phyloP scores from a whole-genome alignment of 2,888 invertebrate genomes.

The Oxytorus armatus region DNA sequence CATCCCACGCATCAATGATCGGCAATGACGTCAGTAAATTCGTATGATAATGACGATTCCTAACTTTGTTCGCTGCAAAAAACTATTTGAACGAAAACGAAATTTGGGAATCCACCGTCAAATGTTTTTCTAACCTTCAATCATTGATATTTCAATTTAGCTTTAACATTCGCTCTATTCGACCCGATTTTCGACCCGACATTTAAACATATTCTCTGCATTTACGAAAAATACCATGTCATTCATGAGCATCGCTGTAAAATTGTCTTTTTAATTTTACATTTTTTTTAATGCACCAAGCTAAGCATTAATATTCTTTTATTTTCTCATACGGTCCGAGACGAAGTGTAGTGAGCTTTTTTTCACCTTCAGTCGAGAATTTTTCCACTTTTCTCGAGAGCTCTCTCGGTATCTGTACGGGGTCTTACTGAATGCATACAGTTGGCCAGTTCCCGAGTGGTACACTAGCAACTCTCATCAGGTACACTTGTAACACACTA shows the following conservation, averaged over 20 bases:
- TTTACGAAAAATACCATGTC: no score
- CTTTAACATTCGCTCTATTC: background rate
- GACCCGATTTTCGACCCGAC: background rate
- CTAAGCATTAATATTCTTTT: background rate
- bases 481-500: constrained; percentile 47
- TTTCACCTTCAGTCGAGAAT: constrained; percentile 46
- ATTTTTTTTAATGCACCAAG: background rate
- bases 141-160: background rate
- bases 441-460: constrained; percentile 7
- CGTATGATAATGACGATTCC: background rate
- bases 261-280: background rate
- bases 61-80: background rate
- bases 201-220: no score
- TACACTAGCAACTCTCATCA: constrained; percentile 57
- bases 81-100: background rate
- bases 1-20: constrained; percentile 34
- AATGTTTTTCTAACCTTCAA: background rate
- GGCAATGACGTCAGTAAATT: constrained; percentile 22
- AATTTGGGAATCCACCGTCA: background rate
- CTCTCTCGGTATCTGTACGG: background rate
- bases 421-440: constrained; percentile 22
- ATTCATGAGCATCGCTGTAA: no score
- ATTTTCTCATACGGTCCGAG: background rate
- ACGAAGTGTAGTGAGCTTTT: constrained; percentile 11
- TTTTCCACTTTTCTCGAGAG: constrained; percentile 36